Conservation (phyloP, 1,140 invertebrate species). For the Cecropterus lyciades region DNA sequence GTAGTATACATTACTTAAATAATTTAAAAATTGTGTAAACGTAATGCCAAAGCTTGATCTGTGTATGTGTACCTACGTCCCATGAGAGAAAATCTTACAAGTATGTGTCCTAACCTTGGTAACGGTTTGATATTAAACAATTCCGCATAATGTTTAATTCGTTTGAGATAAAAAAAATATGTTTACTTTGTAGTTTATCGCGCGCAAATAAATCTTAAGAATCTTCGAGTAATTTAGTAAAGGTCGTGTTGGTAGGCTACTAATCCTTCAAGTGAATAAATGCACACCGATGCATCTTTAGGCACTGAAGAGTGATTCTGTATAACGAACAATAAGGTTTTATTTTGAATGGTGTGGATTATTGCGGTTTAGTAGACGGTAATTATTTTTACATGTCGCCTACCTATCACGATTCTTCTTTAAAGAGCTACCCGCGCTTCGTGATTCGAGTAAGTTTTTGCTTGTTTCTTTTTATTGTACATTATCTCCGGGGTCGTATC, state of each 20-base stretch:
- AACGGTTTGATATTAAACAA: neutral
- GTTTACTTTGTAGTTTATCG: conserved; percentile 21
- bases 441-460: conserved; percentile 51
- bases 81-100: too few species aligned
- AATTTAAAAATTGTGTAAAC: too few species aligned
- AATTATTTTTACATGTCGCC: conserved; percentile 68
- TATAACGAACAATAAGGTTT: conserved; percentile 33
- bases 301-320: conserved; percentile 27
- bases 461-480: conserved; percentile 38
- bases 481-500: conserved; percentile 56
- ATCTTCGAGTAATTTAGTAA: conserved; percentile 43
- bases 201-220: conserved; percentile 17
- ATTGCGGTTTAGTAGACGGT: conserved; percentile 38
- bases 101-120: neutral
- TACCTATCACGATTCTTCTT: conserved; percentile 63
- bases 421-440: conserved; percentile 61
- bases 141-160: conserved; percentile 12
- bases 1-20: too few species aligned
- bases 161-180: conserved; percentile 11
- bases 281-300: conserved; percentile 28
- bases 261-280: conserved; percentile 45
- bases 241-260: conserved; percentile 43
- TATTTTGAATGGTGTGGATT: conserved; percentile 33
- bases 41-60: too few species aligned
- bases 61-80: too few species aligned